phyloP scores from a whole-genome alignment of 2,888 invertebrate species.

The Dryomyza anilis region DNA sequence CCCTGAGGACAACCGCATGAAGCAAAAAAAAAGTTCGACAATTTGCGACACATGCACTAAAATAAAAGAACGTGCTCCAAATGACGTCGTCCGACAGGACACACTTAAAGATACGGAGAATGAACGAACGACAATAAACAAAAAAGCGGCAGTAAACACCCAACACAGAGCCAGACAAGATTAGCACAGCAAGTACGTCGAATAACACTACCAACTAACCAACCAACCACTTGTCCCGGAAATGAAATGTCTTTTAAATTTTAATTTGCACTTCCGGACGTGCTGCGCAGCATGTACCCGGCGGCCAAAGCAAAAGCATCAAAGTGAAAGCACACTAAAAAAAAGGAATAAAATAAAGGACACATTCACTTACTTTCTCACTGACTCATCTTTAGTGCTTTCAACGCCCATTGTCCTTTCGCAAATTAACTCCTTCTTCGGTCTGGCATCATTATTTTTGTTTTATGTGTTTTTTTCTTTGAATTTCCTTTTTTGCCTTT shows the following conservation, averaged over 20 bases:
- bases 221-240: background rate
- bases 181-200: background rate
- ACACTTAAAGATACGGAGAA: too few relatives aligned
- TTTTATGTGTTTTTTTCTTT: too few relatives aligned
- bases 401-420: background rate
- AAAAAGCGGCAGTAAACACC: background rate
- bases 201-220: background rate
- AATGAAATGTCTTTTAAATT: conserved; percentile 18
- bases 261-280: conserved; percentile 16
- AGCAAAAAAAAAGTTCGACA: background rate
- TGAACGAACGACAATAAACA: background rate
- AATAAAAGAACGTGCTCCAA: too few relatives aligned
- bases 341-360: too few relatives aligned
- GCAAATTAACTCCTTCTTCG: conserved; percentile 9
- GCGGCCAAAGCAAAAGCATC: too few relatives aligned
- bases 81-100: too few relatives aligned
- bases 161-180: background rate
- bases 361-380: background rate
- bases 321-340: too few relatives aligned
- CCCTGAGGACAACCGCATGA: background rate
- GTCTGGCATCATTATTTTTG: background rate
- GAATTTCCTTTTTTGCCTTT: background rate
- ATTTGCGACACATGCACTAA: too few relatives aligned
- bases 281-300: too few relatives aligned
- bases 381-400: too few relatives aligned